Conservation (phyloP, 2,113 vertebrate genomes). For the Hippocampus guttulatus region DNA sequence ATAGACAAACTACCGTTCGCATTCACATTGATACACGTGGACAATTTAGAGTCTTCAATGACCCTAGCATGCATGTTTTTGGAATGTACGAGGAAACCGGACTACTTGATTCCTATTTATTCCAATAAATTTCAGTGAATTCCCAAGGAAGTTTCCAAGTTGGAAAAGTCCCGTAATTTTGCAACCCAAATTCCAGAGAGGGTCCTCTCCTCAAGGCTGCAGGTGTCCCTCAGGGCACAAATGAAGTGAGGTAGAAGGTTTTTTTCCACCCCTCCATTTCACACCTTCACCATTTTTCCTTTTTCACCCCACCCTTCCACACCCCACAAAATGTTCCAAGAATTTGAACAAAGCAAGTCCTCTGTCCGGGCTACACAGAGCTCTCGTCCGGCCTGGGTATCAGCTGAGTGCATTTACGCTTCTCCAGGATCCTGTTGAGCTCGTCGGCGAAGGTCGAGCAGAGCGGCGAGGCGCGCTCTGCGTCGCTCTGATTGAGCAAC, state of each 20-base stretch:
- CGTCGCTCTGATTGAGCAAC: conserved; percentile 85
- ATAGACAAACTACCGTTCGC: no score
- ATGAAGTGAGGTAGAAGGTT: conserved; percentile 60
- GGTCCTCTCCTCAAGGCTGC: background rate
- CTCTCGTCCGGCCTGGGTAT: conserved; percentile 87
- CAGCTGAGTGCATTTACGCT: conserved; percentile 92
- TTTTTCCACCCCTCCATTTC: conserved; percentile 5
- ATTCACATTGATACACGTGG: no score
- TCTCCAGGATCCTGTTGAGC: conserved; percentile 93
- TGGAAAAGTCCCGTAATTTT: background rate
- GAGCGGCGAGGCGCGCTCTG: conserved; percentile 71
- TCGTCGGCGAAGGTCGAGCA: conserved; percentile 87
- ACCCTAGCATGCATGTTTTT: no score
- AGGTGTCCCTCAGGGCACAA: conserved; percentile 28
- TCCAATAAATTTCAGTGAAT: background rate
- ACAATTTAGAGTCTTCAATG: no score
- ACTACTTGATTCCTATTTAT: no score
- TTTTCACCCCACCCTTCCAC: background rate
- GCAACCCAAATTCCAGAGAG: background rate
- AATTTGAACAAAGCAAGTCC: conserved; percentile 18
- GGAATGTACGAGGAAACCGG: no score
- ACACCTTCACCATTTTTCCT: conserved; percentile 14
- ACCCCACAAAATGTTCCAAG: background rate
- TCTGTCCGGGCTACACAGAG: conserved; percentile 73
- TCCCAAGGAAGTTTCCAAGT: background rate